A percentile compares a stretch with the other conserved stretches of the same genome.
Conservation (phyloP, 2,797 vertebrate species). For the Lycodopsis pacificus region DNA sequence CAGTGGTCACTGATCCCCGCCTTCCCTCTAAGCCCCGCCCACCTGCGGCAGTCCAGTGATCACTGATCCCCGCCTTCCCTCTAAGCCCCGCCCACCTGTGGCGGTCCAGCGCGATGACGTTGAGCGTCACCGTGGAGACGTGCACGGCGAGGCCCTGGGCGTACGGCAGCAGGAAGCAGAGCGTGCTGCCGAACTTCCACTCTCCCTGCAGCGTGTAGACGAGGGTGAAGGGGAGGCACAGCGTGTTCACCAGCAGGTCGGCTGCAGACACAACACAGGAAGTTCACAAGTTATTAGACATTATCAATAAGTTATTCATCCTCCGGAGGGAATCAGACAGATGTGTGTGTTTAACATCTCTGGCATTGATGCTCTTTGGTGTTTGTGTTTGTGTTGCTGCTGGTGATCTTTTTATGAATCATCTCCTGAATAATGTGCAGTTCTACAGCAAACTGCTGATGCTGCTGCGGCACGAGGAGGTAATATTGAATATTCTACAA, state of each 20-base stretch:
- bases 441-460: no score
- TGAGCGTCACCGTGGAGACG: constrained; percentile 94
- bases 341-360: no score
- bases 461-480: no score
- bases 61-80: not conserved
- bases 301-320: no score
- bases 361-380: no score
- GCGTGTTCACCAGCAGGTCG: constrained; percentile 92
- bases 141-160: constrained; percentile 94
- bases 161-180: constrained; percentile 94
- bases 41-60: constrained; percentile 87
- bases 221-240: constrained; percentile 95
- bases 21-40: constrained; percentile 10
- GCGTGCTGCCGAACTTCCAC: constrained; percentile 92
- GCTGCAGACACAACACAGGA: constrained; percentile 56
- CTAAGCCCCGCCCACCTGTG: constrained; percentile 71
- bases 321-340: no score
- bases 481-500: no score
- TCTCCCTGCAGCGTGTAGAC: constrained; percentile 92
- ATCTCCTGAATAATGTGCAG: no score
- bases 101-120: constrained; percentile 94
- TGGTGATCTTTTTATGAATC: no score
- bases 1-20: constrained; percentile 55
- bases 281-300: not conserved
- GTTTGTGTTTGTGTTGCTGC: no score